A percentile compares a stretch with the other conserved stretches of the same genome.
phyloP scores from a whole-genome alignment of 2,797 vertebrate genomes.

The Hoplostethus mediterraneus region DNA sequence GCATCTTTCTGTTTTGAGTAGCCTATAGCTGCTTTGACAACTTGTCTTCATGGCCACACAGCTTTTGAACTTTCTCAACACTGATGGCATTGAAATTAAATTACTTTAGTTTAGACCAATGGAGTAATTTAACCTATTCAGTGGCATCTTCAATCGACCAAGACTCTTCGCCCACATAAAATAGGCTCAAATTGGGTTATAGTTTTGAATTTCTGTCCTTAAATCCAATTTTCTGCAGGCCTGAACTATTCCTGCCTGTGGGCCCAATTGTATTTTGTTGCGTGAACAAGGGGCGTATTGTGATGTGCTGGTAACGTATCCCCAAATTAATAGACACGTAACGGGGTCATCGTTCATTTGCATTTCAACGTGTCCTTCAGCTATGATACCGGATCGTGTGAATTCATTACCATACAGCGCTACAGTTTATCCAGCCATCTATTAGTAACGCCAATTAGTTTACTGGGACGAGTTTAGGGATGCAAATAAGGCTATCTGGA shows the following conservation, averaged over 20 bases:
- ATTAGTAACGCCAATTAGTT: constrained; percentile 89
- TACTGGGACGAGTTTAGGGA: constrained; percentile 82
- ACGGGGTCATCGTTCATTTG: constrained; percentile 84
- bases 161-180: not conserved
- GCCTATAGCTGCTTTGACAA: constrained; percentile 5
- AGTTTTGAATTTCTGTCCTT: constrained; percentile 54
- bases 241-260: constrained; percentile 41
- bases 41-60: not conserved
- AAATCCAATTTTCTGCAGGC: constrained; percentile 50
- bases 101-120: not conserved
- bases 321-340: constrained; percentile 82
- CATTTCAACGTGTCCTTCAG: constrained; percentile 85
- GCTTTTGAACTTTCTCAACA: constrained; percentile 3
- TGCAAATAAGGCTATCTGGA: constrained; percentile 64
- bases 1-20: constrained; percentile 9
- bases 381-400: constrained; percentile 84
- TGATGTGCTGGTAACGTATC: constrained; percentile 71
- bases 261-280: constrained; percentile 69
- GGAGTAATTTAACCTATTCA: constrained; percentile 7
- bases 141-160: constrained; percentile 17
- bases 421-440: constrained; percentile 83
- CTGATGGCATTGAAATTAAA: not conserved
- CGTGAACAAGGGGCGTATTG: constrained; percentile 82
- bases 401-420: constrained; percentile 80
- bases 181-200: constrained; percentile 51